phyloP scores from a whole-genome alignment of 2,113 vertebrate genomes.

The Balaeniceps rex region DNA sequence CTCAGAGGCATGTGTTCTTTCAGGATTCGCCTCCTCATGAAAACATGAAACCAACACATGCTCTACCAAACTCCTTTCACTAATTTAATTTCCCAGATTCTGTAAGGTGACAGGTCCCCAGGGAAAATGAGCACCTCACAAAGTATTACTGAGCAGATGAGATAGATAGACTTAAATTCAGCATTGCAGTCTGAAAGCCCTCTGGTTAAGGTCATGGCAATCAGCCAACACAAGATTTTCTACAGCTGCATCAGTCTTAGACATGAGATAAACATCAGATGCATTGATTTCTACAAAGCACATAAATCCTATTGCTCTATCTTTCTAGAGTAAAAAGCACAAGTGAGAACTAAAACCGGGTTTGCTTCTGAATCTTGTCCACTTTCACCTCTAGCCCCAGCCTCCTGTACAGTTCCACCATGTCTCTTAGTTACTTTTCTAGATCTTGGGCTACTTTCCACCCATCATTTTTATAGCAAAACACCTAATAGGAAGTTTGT shows the following conservation, averaged over 20 bases:
- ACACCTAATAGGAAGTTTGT: background rate
- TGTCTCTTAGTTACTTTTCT: background rate
- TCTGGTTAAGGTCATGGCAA: background rate
- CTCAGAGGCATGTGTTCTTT: background rate
- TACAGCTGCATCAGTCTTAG: background rate
- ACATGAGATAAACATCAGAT: background rate
- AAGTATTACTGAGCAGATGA: background rate
- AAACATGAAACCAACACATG: background rate
- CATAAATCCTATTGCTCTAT: background rate
- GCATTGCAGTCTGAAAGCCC: background rate
- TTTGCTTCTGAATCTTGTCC: background rate
- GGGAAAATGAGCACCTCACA: background rate
- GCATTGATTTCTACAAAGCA: background rate
- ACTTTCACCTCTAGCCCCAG: background rate
- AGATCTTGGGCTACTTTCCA: background rate
- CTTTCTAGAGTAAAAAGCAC: background rate
- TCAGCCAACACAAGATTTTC: background rate
- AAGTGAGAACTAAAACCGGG: background rate
- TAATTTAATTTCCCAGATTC: background rate
- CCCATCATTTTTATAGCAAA: background rate
- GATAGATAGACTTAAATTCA: background rate
- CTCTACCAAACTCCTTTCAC: background rate
- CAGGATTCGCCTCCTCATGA: background rate
- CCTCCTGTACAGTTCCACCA: background rate
- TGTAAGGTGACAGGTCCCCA: background rate